phyloP scores from a whole-genome alignment of 2,888 invertebrate species.

The Cosmopolites sordidus region DNA sequence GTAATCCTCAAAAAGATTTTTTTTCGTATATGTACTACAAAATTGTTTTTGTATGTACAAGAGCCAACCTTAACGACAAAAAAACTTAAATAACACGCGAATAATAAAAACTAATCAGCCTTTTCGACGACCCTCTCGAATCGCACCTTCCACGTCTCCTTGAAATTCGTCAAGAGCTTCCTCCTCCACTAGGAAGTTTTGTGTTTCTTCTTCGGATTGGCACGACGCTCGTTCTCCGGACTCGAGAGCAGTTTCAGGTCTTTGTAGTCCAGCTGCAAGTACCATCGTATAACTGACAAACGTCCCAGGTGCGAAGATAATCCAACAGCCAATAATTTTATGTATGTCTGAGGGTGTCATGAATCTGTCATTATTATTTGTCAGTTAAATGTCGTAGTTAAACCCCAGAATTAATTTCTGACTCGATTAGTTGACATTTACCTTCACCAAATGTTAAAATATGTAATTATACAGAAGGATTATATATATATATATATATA shows the following conservation, averaged over 20 bases:
- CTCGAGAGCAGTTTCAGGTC: slow-evolving; percentile 64
- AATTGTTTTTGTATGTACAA: no score
- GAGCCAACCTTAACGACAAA: no score
- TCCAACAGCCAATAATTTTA: slow-evolving; percentile 43
- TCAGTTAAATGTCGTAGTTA: slow-evolving; percentile 8
- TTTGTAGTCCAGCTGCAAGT: slow-evolving; percentile 61
- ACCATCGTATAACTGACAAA: slow-evolving; percentile 45
- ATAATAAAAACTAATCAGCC: slow-evolving; percentile 36
- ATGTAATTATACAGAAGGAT: not conserved
- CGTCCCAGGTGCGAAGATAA: slow-evolving; percentile 43
- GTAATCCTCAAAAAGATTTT: no score
- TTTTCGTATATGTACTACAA: no score
- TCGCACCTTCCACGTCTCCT: slow-evolving; percentile 32
- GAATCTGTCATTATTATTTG: slow-evolving; percentile 19
- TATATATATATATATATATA: not conserved
- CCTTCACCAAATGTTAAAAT: not conserved
- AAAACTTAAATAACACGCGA: no score
- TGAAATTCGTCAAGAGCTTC: slow-evolving; percentile 7
- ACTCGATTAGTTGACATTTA: slow-evolving; percentile 1
- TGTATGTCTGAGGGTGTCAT: slow-evolving; percentile 42
- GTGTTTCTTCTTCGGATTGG: slow-evolving; percentile 64
- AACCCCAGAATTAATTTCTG: slow-evolving; percentile 6
- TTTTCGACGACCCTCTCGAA: slow-evolving; percentile 39
- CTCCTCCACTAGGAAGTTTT: slow-evolving; percentile 58
- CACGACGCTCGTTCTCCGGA: slow-evolving; percentile 48